Conservation (phyloP, 1,140 invertebrate genomes). For the Eueides isabella region DNA sequence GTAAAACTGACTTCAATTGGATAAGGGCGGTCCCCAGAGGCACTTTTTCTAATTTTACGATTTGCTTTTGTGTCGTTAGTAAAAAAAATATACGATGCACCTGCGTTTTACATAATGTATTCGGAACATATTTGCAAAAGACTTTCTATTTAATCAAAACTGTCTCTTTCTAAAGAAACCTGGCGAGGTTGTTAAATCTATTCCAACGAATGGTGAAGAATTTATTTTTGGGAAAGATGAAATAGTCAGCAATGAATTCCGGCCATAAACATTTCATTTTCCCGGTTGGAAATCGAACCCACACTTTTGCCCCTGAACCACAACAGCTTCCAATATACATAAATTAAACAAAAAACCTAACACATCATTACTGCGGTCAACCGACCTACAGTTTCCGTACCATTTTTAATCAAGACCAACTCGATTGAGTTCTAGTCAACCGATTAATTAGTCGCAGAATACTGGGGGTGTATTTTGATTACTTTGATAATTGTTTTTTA, state of each 20-base stretch:
- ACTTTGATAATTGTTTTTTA: conserved; percentile 64
- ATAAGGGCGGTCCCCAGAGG: conserved; percentile 40
- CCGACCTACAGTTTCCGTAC: conserved; percentile 54
- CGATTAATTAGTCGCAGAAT: conserved; percentile 71
- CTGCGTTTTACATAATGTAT: conserved; percentile 17
- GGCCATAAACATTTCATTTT: no score
- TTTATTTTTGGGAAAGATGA: no score
- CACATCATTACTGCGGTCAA: conserved; percentile 56
- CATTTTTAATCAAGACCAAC: conserved; percentile 72
- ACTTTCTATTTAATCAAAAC: not conserved
- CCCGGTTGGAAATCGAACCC: no score
- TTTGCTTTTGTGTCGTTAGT: conserved; percentile 33
- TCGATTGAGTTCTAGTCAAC: conserved; percentile 58
- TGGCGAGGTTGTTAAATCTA: no score
- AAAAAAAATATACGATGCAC: conserved; percentile 25
- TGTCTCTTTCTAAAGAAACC: no score
- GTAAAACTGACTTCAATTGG: conserved; percentile 60
- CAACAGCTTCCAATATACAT: no score
- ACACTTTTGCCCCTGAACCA: no score
- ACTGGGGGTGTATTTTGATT: conserved; percentile 60
- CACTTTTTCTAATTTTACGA: conserved; percentile 45
- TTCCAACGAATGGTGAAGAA: no score
- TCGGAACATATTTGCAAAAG: not conserved
- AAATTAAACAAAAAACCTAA: conserved; percentile 13
- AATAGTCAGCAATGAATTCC: no score